A percentile compares a stretch with the other conserved stretches of the same genome.
Conservation (phyloP, 2,888 invertebrate species). For the Crematogaster levior region DNA sequence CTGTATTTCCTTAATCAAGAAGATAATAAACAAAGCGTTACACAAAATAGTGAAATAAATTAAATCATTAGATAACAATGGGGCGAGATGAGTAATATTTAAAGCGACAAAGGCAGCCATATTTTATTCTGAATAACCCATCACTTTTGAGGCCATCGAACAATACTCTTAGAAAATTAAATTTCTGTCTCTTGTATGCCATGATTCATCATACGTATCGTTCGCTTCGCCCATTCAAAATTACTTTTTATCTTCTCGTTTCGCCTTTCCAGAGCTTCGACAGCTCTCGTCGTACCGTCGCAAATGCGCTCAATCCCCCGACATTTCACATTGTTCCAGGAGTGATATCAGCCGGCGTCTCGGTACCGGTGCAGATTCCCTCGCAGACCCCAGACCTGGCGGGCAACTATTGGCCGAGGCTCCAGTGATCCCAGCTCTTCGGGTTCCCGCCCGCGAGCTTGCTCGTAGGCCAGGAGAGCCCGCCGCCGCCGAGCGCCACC, state of each 20-base stretch:
- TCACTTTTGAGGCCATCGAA: neutral
- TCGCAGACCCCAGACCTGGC: constrained; percentile 93
- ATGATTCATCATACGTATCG: neutral
- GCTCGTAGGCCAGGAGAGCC: constrained; percentile 87
- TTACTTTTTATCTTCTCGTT: neutral
- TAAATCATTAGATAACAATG: constrained; percentile 3
- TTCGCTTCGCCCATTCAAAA: neutral
- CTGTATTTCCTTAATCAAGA: neutral
- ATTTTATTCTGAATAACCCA: neutral
- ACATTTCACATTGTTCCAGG: constrained; percentile 86
- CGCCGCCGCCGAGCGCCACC: constrained; percentile 86
- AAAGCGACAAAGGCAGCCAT: neutral
- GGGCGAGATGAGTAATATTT: neutral
- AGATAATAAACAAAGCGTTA: neutral
- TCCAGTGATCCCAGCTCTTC: constrained; percentile 97
- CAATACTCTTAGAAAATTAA: neutral
- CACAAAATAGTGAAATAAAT: constrained; percentile 1
- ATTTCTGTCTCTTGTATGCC: neutral
- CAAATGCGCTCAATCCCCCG: constrained; percentile 39
- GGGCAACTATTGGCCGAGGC: constrained; percentile 95
- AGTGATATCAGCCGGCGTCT: constrained; percentile 96
- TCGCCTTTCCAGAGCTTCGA: neutral
- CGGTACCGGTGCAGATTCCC: constrained; percentile 96
- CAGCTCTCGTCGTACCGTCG: constrained; percentile 28
- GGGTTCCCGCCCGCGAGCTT: constrained; percentile 93